phyloP scores from a whole-genome alignment of 2,797 vertebrate species.

The Moxostoma hubbsi region DNA sequence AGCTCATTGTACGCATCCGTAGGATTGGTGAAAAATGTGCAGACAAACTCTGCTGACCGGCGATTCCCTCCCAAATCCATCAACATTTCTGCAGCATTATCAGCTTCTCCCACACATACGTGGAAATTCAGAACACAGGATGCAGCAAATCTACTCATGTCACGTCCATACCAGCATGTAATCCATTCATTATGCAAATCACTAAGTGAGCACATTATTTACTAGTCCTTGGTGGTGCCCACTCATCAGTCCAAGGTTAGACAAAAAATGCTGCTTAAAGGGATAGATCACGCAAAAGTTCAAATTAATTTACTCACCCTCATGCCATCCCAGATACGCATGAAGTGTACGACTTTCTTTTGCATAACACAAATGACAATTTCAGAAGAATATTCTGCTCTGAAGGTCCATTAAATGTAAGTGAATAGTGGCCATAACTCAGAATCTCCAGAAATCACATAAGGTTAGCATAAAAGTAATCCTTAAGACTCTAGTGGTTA shows the following conservation, averaged over 20 bases:
- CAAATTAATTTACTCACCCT: too few species aligned
- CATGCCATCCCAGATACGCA: too few species aligned
- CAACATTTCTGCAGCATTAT: slow-evolving; percentile 47
- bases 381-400: too few species aligned
- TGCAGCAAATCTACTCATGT: slow-evolving; percentile 44
- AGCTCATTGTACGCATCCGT: slow-evolving; percentile 14
- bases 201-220: slow-evolving; percentile 52
- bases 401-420: too few species aligned
- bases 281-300: too few species aligned
- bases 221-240: slow-evolving; percentile 35
- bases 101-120: slow-evolving; percentile 33
- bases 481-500: too few species aligned
- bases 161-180: slow-evolving; percentile 23
- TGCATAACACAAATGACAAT: too few species aligned
- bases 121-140: slow-evolving; percentile 16
- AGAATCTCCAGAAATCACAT: too few species aligned
- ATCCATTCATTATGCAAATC: slow-evolving; percentile 55
- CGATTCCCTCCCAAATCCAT: slow-evolving; percentile 49
- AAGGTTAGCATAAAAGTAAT: too few species aligned
- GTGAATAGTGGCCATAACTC: too few species aligned
- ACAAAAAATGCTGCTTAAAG: slow-evolving; percentile 51
- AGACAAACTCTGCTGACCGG: slow-evolving; percentile 49
- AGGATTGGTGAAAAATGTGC: slow-evolving; percentile 47
- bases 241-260: slow-evolving; percentile 29
- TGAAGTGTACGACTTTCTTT: too few species aligned